Conservation (phyloP, 2,888 invertebrate species). For the Nasonia oneida region DNA sequence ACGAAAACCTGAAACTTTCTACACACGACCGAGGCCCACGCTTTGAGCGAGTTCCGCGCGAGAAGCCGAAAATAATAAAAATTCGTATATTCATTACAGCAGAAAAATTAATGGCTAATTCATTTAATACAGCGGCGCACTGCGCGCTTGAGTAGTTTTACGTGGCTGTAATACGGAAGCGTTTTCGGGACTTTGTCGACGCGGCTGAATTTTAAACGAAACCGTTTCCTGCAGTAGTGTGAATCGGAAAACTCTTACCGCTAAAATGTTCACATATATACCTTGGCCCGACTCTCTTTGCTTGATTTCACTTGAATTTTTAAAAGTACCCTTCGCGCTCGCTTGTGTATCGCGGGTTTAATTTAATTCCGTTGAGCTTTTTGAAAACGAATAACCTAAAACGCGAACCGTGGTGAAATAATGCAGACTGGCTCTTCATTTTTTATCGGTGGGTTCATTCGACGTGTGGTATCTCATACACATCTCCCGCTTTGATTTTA, state of each 20-base stretch:
- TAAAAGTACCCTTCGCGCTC: conserved; percentile 16
- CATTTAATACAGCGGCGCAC: conserved; percentile 13
- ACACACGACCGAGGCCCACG: no score
- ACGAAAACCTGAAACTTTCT: no score
- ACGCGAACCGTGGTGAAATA: not conserved
- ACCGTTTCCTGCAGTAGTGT: not conserved
- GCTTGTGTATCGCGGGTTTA: conserved; percentile 4
- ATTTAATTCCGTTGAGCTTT: conserved; percentile 25
- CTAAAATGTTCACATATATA: conserved; percentile 37
- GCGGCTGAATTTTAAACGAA: conserved; percentile 40
- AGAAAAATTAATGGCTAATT: conserved; percentile 38
- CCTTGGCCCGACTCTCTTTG: conserved; percentile 34
- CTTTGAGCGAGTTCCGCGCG: no score
- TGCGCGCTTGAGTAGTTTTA: conserved; percentile 22
- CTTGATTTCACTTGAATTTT: conserved; percentile 49
- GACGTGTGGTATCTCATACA: no score
- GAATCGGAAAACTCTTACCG: conserved; percentile 22
- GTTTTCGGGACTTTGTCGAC: conserved; percentile 24
- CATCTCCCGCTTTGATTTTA: no score
- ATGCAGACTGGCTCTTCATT: not conserved
- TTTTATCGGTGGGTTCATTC: not conserved
- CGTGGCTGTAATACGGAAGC: conserved; percentile 28
- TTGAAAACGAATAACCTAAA: not conserved
- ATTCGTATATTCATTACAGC: not conserved
- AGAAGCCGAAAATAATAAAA: not conserved